phyloP scores from a whole-genome alignment of 2,113 vertebrate genomes.

The Rhinopithecus roxellana region DNA sequence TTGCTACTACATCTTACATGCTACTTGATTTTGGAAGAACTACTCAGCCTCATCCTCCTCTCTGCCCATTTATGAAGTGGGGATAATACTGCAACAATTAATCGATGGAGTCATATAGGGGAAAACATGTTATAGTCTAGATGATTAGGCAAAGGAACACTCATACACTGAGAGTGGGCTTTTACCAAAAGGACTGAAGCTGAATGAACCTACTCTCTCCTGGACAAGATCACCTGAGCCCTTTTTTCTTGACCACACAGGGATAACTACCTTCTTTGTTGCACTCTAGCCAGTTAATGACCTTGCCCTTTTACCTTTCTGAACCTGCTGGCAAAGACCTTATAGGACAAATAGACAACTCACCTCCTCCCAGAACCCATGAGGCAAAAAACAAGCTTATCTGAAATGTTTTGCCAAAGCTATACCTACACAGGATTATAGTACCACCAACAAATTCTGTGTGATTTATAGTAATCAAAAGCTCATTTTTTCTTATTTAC shows the following conservation, averaged over 20 bases:
- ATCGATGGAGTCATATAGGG: not conserved
- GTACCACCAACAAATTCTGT: not conserved
- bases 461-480: not conserved
- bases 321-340: not conserved
- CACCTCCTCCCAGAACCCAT: not conserved
- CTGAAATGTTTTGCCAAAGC: not conserved
- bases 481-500: conserved; percentile 11
- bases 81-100: not conserved
- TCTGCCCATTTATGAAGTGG: not conserved
- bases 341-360: not conserved
- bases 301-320: not conserved
- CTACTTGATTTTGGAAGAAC: not conserved
- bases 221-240: not conserved
- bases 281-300: not conserved
- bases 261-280: not conserved
- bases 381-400: not conserved
- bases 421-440: not conserved
- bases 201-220: not conserved
- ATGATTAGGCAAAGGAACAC: not conserved
- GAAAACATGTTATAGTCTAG: not conserved
- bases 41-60: not conserved
- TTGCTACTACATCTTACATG: not conserved
- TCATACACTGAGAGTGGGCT: not conserved
- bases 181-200: not conserved
- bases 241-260: not conserved